A percentile compares a stretch with the other conserved stretches of the same genome.
Conservation (phyloP, 2,888 invertebrate genomes). For the Seladonia tumulorum region DNA sequence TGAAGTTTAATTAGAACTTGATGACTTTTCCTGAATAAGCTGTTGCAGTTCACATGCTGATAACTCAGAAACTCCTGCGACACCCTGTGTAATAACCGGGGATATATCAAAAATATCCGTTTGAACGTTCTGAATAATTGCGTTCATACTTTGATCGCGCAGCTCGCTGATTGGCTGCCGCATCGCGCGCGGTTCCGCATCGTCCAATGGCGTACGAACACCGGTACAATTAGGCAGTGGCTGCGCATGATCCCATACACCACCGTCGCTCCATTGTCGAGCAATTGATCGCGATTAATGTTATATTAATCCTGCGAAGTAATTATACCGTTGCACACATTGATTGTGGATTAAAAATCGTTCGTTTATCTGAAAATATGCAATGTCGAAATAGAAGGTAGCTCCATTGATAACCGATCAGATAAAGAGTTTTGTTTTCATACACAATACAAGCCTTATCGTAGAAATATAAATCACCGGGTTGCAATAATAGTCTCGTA, state of each 20-base stretch:
- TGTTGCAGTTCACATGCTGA: neutral
- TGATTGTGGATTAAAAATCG: neutral
- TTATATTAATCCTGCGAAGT: neutral
- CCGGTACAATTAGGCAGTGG: conserved; percentile 31
- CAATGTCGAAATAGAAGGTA: neutral
- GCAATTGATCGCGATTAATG: conserved; percentile 8
- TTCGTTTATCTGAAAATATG: neutral
- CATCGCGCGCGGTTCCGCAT: conserved; percentile 36
- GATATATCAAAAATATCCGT: neutral
- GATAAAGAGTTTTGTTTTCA: too few species aligned
- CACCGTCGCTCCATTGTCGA: neutral
- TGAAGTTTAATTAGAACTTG: neutral
- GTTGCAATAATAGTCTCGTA: neutral
- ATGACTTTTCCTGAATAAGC: neutral
- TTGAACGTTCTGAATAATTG: neutral
- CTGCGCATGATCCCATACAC: conserved; percentile 38
- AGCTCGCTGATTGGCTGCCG: conserved; percentile 15
- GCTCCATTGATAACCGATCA: neutral
- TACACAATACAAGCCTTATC: neutral
- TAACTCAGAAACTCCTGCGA: neutral
- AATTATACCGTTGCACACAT: neutral
- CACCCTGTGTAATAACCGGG: neutral
- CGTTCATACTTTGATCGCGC: conserved; percentile 1
- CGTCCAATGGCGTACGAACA: conserved; percentile 52
- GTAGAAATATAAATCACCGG: neutral